Base-by-base conservation (phyloP, 2,113 vertebrate species). In the Todiramphus chloris region DNA sequence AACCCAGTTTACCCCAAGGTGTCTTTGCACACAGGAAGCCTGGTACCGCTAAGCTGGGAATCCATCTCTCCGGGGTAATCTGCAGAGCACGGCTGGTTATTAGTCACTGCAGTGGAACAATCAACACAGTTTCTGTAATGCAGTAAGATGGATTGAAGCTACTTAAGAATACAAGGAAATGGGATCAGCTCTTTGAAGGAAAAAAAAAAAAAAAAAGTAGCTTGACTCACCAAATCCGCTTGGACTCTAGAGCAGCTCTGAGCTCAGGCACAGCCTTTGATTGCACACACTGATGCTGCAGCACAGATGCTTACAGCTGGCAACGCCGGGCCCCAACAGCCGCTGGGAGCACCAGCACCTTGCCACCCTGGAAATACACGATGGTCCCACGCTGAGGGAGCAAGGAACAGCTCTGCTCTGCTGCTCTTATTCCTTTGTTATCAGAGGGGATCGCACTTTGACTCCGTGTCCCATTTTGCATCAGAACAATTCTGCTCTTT, bases 131-230 rank as follows among this genome's bases (percentile, higher is more conserved):
- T 82, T 46, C 81, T 76, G 81, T 80, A 63, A 91, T 70, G 87
- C 81, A 56, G 25, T 33, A 43, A 91, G 91, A 91, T 94, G 93
- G 95, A 95, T 77, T 83, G 80, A 67, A 96, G 87, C 89, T 91
- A 73, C 93, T 93, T 84, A 75, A 75, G 89, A 87, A 60, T 3
- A 84, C 75, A 63, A 87, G 76, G 94, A 91, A 95, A 94, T 81
- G 86, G 80, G 74, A 93, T 90, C 85, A 88, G 82, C 8, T 53
- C 68, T 94, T 48, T 44, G 41, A 14, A 62, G 59, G 62, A 48
- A 48, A 76, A 85, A 82, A 46, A 62, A 63, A 63, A 55, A 59
- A 58, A 50, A 51, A 50, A 77, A 86, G 67, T 5, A 58, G 86
- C 63, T 92, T 93, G 88, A 64, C 67, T 94, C 84, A 73, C 77